These are phyloP conservation scores for Oasisia sp. DNA, from an alignment of 2,888 invertebrate genomes.

Conservation along the genomic window DNA sequence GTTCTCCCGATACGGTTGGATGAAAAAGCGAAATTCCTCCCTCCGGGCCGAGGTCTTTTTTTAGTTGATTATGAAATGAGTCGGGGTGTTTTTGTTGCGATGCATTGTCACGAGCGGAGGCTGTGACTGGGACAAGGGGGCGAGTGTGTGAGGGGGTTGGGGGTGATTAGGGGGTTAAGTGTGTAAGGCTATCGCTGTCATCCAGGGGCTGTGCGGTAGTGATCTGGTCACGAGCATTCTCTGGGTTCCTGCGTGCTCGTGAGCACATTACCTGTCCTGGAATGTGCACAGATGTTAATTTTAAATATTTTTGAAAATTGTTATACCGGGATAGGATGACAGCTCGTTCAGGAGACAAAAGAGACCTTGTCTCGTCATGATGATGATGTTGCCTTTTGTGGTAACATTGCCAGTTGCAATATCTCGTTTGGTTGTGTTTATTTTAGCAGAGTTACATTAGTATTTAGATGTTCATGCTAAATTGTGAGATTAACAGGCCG, in stretches of 20 bases:
- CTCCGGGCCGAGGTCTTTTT: neutral
- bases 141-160: neutral
- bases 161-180: conserved; percentile 11
- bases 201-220: neutral
- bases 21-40: conserved; percentile 13
- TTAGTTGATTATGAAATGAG: neutral
- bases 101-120: neutral
- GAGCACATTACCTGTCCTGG: neutral
- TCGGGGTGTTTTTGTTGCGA: neutral
- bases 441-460: neutral
- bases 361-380: neutral
- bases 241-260: neutral
- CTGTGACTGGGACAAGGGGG: neutral
- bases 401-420: neutral
- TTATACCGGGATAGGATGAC: neutral
- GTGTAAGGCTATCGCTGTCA: neutral
- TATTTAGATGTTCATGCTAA: neutral
- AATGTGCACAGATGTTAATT: neutral
- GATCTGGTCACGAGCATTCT: neutral
- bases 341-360: neutral
- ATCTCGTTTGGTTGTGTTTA: neutral
- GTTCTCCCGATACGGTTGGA: neutral
- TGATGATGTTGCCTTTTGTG: neutral
- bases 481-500: neutral
- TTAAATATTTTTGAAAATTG: neutral